Percentiles rank a stretch among this genome's conserved stretches.
These are phyloP conservation scores for Callinectes sapidus DNA, from an alignment of 2,888 invertebrate genomes.

Conservation along the genomic window DNA sequence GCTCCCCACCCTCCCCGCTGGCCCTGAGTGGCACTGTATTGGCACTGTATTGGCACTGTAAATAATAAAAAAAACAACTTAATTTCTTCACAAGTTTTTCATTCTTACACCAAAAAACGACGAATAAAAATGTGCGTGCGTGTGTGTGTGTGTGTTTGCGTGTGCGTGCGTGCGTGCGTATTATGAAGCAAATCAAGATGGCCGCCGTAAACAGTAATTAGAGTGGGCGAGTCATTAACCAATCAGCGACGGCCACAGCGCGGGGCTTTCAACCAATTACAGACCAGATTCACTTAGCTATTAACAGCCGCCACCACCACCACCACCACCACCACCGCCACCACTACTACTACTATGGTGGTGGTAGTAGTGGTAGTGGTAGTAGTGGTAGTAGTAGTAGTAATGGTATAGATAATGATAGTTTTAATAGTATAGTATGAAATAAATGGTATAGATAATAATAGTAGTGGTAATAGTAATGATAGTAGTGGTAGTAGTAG, in stretches of 20 bases:
- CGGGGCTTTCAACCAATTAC: constrained; percentile 11
- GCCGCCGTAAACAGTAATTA: not conserved
- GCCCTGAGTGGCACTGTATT: too few relatives aligned
- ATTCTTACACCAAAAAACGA: not conserved
- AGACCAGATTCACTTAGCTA: not conserved
- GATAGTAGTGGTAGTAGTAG: not conserved
- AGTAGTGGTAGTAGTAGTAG: not conserved
- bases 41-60: too few relatives aligned
- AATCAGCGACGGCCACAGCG: not conserved
- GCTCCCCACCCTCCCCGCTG: too few relatives aligned
- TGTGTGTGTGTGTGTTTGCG: too few relatives aligned
- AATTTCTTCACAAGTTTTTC: too few relatives aligned
- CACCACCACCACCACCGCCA: not conserved
- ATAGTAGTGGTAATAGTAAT: not conserved
- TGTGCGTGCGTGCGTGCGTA: too few relatives aligned
- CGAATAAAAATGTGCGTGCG: too few relatives aligned
- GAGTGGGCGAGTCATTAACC: not conserved
- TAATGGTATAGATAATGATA: not conserved
- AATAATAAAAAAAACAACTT: too few relatives aligned
- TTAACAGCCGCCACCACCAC: not conserved
- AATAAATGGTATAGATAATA: too few relatives aligned
- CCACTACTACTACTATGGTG: not conserved
- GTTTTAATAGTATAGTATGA: too few relatives aligned
- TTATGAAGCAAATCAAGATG: not conserved
- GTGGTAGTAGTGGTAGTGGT: not conserved